Base-by-base conservation (phyloP, 2,888 invertebrate species). In the Pterobdella sp. region DNA sequence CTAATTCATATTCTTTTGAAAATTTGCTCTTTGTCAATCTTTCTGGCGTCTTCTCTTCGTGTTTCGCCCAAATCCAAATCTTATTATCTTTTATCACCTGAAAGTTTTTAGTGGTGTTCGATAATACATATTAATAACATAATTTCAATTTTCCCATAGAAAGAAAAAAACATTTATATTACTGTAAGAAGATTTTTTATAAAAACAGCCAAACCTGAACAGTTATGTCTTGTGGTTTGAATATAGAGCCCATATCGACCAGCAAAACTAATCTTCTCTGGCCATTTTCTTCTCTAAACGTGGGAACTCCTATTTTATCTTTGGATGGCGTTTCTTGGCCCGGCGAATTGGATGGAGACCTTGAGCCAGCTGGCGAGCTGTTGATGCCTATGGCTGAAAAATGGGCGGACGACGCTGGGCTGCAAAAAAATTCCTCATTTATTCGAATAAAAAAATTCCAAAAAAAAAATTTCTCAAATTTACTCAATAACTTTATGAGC, bases 21-120 rank as follows among this genome's bases (percentile, higher is more conserved):
- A 73, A 78, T 72, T 78, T 78, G 73, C 72, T 74, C 73, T 78
- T 78, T 18, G 74, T 74, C 63, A 77, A 63, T 1, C 76, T 69
- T 34, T 78, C 77, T 0, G 76, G 72, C 22, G 77, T 78, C 65
- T 76, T 72, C 68, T 77, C 77, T 70, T 78, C 78, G 75, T 78
- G 76, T 68, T 78, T 78, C 31, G 78, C 78, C 73, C 75, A 77
- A n/a, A 76, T 74, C 72, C 75, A 74, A 31, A 78, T 77, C 31
- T 75, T 65, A 73, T 78, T 76, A 60, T 77, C 76, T 60, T 78
- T 78, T 31, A 78, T 76, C 29, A 77, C 74, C 64, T 78, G 77
- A 29, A 78, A 75, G 37, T 75, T 76, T 7, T 63, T 7, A 10
- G 7, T 7, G 63, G 31, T 29, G 63, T 63, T 29, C 10, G 42